A percentile compares a stretch with the other conserved stretches of the same genome.
Evolutionary conservation across 2,888 invertebrate species (phyloP).

Genomic region (Lacanobia wlatinum): DNA sequence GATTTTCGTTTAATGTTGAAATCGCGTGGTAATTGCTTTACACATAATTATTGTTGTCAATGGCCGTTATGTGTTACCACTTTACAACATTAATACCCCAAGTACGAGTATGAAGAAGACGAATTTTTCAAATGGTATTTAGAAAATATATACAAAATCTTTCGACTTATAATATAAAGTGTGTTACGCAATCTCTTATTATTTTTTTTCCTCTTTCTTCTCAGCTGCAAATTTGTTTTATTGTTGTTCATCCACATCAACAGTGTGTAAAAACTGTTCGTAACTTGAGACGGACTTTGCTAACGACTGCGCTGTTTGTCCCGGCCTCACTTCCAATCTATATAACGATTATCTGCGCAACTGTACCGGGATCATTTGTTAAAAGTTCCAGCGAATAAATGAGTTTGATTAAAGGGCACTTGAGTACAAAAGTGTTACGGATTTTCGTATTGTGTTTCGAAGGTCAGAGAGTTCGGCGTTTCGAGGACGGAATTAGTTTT

Average conservation of each 20-base stretch:
- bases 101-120: too few species aligned
- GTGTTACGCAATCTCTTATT: too few species aligned
- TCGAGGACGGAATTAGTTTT: constrained; percentile 24
- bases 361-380: constrained; percentile 69
- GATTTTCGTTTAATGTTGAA: too few species aligned
- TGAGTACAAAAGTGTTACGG: constrained; percentile 61
- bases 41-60: too few species aligned
- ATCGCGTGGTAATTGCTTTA: too few species aligned
- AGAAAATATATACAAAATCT: too few species aligned
- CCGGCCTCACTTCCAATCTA: constrained; percentile 66
- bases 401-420: constrained; percentile 67
- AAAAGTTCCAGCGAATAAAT: constrained; percentile 69
- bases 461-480: constrained; percentile 31
- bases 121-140: too few species aligned
- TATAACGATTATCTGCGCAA: constrained; percentile 72
- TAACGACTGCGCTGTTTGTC: constrained; percentile 72
- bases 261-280: constrained; percentile 57
- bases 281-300: constrained; percentile 66
- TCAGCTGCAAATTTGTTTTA: too few species aligned
- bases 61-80: too few species aligned
- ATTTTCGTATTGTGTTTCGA: constrained; percentile 47
- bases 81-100: too few species aligned
- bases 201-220: too few species aligned
- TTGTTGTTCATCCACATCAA: constrained; percentile 7
- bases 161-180: too few species aligned